Evolutionary conservation across 1,140 invertebrate genomes (phyloP).

Genomic region (Ips nitidus): DNA sequence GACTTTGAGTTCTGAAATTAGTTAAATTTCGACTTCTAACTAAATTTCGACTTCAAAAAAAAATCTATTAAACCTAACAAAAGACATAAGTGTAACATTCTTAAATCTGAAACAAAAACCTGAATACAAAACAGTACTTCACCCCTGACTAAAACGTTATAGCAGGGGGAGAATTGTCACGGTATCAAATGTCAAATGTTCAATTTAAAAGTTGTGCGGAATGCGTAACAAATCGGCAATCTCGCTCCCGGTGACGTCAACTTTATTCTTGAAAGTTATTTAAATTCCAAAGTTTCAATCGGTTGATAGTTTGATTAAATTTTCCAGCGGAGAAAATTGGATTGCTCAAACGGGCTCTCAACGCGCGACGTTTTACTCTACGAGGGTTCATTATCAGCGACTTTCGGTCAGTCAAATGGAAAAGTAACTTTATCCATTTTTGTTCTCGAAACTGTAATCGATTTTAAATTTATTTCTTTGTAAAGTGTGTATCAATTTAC

Average conservation of each 20-base stretch:
- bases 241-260: constrained; percentile 33
- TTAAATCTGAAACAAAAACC: too few species aligned
- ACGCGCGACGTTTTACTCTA: constrained; percentile 15
- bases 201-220: constrained; percentile 38
- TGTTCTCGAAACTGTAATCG: not conserved
- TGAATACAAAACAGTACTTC: too few species aligned
- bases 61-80: too few species aligned
- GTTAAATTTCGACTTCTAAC: too few species aligned
- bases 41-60: too few species aligned
- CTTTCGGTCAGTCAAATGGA: not conserved
- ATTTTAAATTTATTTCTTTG: too few species aligned
- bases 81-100: too few species aligned
- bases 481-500: too few species aligned
- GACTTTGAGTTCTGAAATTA: too few species aligned
- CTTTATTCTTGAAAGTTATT: constrained; percentile 40
- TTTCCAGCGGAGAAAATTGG: constrained; percentile 29
- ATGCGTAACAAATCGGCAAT: constrained; percentile 39
- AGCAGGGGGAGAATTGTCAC: not conserved
- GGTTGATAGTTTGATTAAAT: constrained; percentile 36
- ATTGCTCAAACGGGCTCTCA: constrained; percentile 9
- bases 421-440: not conserved
- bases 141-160: too few species aligned
- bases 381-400: constrained; percentile 2
- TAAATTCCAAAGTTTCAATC: constrained; percentile 38
- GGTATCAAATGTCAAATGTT: constrained; percentile 30